Conservation (phyloP, 2,888 invertebrate species). For the Ichneumon xanthorius region DNA sequence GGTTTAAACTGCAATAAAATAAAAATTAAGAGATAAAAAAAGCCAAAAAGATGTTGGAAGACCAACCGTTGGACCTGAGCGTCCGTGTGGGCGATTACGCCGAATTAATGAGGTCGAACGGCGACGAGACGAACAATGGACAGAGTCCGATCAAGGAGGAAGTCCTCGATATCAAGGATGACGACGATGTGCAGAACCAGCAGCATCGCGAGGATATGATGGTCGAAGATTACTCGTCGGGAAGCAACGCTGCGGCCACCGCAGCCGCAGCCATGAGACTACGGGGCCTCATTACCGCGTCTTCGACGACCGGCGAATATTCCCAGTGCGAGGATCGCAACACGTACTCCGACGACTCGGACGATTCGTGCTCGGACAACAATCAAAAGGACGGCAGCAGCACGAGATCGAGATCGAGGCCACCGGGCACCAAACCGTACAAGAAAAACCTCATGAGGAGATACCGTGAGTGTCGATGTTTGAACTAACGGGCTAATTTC, state of each 20-base stretch:
- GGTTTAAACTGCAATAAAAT: constrained; percentile 65
- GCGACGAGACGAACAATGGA: constrained; percentile 83
- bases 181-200: constrained; percentile 37
- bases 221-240: constrained; percentile 76
- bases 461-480: constrained; percentile 92
- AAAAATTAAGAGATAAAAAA: constrained; percentile 2
- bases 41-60: constrained; percentile 84
- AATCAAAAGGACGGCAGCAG: constrained; percentile 86
- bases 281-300: constrained; percentile 73
- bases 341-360: constrained; percentile 92
- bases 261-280: constrained; percentile 80
- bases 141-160: constrained; percentile 68
- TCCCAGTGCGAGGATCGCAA: constrained; percentile 84
- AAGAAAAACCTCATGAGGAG: constrained; percentile 97
- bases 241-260: constrained; percentile 80
- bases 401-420: constrained; percentile 85
- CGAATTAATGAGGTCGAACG: constrained; percentile 73
- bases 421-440: constrained; percentile 88
- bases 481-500: background rate
- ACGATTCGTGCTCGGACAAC: constrained; percentile 90
- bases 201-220: constrained; percentile 67
- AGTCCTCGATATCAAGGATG: constrained; percentile 79
- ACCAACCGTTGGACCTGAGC: constrained; percentile 93
- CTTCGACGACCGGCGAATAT: constrained; percentile 81
- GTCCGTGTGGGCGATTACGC: constrained; percentile 85